Conservation (phyloP, 1,140 invertebrate species). For the Sesamia nonagrioides region DNA sequence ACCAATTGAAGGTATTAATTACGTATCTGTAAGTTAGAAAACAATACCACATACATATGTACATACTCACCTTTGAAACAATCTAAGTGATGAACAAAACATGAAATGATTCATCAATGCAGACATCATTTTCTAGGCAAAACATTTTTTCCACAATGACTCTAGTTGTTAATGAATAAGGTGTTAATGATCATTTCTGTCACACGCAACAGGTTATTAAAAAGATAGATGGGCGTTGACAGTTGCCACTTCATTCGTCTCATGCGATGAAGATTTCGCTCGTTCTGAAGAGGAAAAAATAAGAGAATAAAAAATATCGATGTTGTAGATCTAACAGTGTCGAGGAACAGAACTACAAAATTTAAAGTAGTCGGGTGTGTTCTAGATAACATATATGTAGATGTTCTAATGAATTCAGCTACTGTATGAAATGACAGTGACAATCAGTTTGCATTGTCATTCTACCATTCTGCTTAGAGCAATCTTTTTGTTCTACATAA, state of each 20-base stretch:
- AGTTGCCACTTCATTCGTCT: neutral
- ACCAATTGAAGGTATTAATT: no score
- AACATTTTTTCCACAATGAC: conserved; percentile 23
- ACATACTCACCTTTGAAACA: neutral
- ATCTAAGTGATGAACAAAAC: conserved; percentile 2
- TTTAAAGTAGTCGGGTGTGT: no score
- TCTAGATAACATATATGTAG: no score
- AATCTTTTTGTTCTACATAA: neutral
- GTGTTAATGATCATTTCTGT: conserved; percentile 31
- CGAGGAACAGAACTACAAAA: no score
- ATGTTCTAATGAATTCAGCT: no score
- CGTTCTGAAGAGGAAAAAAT: no score
- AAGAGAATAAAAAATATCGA: no score
- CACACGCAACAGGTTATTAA: conserved; percentile 18
- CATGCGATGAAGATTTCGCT: neutral
- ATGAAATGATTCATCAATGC: conserved; percentile 11
- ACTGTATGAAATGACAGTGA: no score
- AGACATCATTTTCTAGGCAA: neutral
- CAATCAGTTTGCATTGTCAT: no score
- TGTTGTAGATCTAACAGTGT: no score
- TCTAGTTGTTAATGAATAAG: neutral
- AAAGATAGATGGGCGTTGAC: conserved; percentile 13
- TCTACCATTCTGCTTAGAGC: neutral
- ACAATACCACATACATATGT: no score
- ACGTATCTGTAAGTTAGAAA: no score